Percentiles rank a stretch among this genome's conserved stretches.
Evolutionary conservation across 2,113 vertebrate genomes (phyloP).

Genomic region (Rhipidura dahli): DNA sequence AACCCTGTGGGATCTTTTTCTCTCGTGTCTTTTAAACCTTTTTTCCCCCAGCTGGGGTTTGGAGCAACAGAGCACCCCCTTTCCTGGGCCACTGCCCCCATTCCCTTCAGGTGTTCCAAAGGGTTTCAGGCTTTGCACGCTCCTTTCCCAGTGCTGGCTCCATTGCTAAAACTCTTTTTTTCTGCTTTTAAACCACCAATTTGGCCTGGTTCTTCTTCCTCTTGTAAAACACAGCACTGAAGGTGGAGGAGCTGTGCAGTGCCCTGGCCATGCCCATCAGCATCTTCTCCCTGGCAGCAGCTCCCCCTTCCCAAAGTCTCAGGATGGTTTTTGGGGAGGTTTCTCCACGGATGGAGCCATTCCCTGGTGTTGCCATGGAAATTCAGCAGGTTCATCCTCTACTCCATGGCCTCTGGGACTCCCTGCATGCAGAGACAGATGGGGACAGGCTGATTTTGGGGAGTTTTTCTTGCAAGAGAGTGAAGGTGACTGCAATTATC

Average conservation of each 20-base stretch:
- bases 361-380: slow-evolving; percentile 48
- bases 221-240: neutral
- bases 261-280: neutral
- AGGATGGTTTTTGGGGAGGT: neutral
- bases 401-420: neutral
- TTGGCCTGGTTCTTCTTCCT: neutral
- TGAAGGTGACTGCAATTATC: neutral
- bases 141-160: neutral
- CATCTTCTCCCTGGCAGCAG: neutral
- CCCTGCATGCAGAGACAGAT: neutral
- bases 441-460: neutral
- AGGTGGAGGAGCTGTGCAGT: neutral
- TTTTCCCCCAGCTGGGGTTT: neutral
- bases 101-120: neutral
- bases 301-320: neutral
- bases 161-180: neutral
- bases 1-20: neutral
- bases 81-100: neutral
- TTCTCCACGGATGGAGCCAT: neutral
- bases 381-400: slow-evolving; percentile 38
- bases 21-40: neutral
- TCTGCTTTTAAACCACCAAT: neutral
- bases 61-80: neutral
- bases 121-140: fast-evolving
- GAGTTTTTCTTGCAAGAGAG: neutral